Conservation (phyloP, 2,888 invertebrate species). For the Diarsia dahlii region DNA sequence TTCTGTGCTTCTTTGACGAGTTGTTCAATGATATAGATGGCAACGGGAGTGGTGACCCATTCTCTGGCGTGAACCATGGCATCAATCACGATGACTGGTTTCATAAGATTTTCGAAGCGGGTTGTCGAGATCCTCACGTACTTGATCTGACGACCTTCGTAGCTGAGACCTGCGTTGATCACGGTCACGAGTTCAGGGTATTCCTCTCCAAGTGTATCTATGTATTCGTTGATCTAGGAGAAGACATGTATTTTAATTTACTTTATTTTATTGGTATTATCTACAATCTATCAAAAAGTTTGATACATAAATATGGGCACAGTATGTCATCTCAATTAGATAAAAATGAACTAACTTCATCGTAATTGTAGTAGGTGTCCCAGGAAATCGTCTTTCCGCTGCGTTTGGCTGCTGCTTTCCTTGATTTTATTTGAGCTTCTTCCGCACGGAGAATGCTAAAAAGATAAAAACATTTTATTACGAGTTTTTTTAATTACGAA, state of each 20-base stretch:
- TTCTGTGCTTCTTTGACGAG: conserved; percentile 90
- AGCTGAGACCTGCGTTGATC: conserved; percentile 90
- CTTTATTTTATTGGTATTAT: background rate
- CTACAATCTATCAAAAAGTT: background rate
- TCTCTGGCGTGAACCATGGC: conserved; percentile 93
- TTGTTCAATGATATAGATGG: conserved; percentile 92
- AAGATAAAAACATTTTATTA: conserved; percentile 40
- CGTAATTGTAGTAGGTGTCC: conserved; percentile 81
- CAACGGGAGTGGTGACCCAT: conserved; percentile 93
- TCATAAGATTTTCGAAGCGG: conserved; percentile 82
- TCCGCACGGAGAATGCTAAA: conserved; percentile 81
- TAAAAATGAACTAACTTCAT: conserved; percentile 74
- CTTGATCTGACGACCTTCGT: conserved; percentile 91
- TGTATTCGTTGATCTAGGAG: conserved; percentile 88
- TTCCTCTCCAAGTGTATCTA: conserved; percentile 81
- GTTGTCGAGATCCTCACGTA: conserved; percentile 91
- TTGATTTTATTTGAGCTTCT: conserved; percentile 73
- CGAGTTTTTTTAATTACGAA: background rate
- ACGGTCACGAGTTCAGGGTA: conserved; percentile 89
- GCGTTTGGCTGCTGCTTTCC: conserved; percentile 71
- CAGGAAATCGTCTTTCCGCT: conserved; percentile 80
- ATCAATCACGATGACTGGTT: conserved; percentile 91
- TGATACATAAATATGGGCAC: too few species aligned
- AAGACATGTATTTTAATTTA: conserved; percentile 7
- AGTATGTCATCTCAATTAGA: background rate